Evolutionary conservation across 2,797 vertebrate genomes (phyloP), one percentile per base, ranked within the genome.

Genomic region (Melanotaenia pygmaea): DNA sequence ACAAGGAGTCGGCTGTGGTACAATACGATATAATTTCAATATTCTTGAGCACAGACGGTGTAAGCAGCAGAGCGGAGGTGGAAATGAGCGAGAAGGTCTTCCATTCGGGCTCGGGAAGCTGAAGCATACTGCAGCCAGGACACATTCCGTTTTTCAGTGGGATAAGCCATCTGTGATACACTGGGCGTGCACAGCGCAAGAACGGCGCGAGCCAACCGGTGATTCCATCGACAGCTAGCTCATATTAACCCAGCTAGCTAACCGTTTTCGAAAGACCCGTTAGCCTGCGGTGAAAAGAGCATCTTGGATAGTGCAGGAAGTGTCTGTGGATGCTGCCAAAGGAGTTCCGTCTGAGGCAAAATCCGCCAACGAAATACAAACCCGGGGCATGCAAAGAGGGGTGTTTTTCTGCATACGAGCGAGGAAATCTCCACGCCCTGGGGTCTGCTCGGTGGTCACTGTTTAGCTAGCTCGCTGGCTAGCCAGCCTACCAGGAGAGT

Each of bases 341-440:
- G 74, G 50, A 69, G 65, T 37, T 71, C 45, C 9, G 69, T 45
- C 10, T 43, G 62, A 20, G 62, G 69, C 69, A 26, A 43, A 3
- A 59, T 34, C 62, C 65, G 2, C 59, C 66, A 60, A 78, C 22
- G 22, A 77, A 61, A 59, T 22, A 71, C 70, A 28, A 68, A 77
- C 34, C 73, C 74, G 77, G 80, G 80, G 76, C 80, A 86, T 89
- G 91, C 83, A 37, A 77, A 80, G 73, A 72, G 80, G 59, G 67
- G 69, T 50, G 72, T 76, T 85, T 80, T 77, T 84, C 70, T 84
- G 84, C 82, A 68, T 74, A 74, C 82, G 67, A 86, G 83, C 77
- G 88, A 85, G 88, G 88, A 87, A 76, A 83, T 83, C 72, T 91
- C 88, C 88, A 84, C 89, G 81, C 89, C 91, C 84, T 32, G 84